A percentile compares a stretch with the other conserved stretches of the same genome.
Evolutionary conservation across 2,888 invertebrate species (phyloP).

Genomic region (Autographa gamma): DNA sequence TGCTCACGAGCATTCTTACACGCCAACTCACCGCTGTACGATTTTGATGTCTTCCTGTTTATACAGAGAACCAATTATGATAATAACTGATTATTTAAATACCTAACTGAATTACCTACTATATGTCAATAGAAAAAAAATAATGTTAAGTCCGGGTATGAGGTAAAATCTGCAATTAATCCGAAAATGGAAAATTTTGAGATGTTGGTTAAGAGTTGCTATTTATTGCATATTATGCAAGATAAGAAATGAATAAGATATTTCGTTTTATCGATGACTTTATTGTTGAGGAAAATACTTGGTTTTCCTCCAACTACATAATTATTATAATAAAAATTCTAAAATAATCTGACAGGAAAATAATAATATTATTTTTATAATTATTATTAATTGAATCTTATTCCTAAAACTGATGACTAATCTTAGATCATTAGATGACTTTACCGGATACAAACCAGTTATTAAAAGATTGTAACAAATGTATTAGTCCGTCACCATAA

Average conservation of each 20-base stretch:
- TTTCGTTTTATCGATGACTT: too few species aligned
- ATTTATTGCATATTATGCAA: too few species aligned
- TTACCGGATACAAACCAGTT: not conserved
- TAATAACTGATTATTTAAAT: not conserved
- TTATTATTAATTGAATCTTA: too few species aligned
- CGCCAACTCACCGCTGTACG: not conserved
- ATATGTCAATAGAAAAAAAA: not conserved
- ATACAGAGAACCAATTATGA: not conserved
- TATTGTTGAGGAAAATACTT: not conserved
- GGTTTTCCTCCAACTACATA: not conserved
- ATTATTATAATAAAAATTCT: not conserved
- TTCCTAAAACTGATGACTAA: not conserved
- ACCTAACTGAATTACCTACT: not conserved
- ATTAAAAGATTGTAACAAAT: not conserved
- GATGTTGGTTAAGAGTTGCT: too few species aligned
- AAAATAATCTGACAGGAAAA: conserved; percentile 9
- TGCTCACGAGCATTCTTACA: too few species aligned
- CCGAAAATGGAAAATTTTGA: too few species aligned
- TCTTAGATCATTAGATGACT: not conserved
- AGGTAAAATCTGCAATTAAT: too few species aligned
- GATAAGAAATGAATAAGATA: too few species aligned
- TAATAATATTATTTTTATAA: not conserved
- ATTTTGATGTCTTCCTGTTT: not conserved
- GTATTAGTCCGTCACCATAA: not conserved
- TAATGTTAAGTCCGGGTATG: too few species aligned